A percentile compares a stretch with the other conserved stretches of the same genome.
phyloP scores from a whole-genome alignment of 1,140 invertebrate species.

The Aphelenchoides fujianensis region DNA sequence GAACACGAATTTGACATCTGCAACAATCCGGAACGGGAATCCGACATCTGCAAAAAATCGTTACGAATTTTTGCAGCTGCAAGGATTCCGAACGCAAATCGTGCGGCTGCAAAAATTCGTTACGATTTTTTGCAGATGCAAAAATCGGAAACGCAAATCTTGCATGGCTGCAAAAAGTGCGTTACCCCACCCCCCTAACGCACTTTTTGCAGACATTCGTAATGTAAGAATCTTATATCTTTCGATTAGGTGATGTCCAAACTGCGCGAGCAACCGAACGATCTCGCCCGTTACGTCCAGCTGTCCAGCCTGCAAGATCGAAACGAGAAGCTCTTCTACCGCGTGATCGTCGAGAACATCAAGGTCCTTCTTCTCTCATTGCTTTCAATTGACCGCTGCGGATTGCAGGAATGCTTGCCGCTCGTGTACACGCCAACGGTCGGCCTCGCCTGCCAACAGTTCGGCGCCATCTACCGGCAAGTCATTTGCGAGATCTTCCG shows the following conservation, averaged over 20 bases:
- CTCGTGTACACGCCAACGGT: slow-evolving; percentile 97
- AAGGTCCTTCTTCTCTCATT: slow-evolving; percentile 64
- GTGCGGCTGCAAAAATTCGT: too few relatives aligned
- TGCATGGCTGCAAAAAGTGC: too few relatives aligned
- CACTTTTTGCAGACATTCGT: too few relatives aligned
- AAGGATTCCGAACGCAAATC: too few relatives aligned
- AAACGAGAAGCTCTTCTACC: slow-evolving; percentile 92
- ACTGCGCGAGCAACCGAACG: slow-evolving; percentile 79
- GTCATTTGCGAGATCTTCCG: slow-evolving; percentile 70
- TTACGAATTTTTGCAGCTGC: too few relatives aligned
- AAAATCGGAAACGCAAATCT: too few relatives aligned
- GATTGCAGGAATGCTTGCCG: slow-evolving; percentile 74
- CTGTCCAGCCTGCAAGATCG: slow-evolving; percentile 72
- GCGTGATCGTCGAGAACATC: slow-evolving; percentile 84
- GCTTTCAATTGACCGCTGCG: background rate
- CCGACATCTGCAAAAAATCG: too few relatives aligned
- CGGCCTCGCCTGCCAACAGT: slow-evolving; percentile 91
- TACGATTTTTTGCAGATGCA: too few relatives aligned
- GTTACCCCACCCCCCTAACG: too few relatives aligned
- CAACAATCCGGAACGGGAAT: too few relatives aligned
- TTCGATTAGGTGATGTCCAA: slow-evolving; percentile 71
- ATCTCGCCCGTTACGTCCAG: slow-evolving; percentile 84
- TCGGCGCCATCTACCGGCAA: slow-evolving; percentile 85
- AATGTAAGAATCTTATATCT: too few relatives aligned
- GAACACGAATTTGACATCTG: too few relatives aligned